These are phyloP conservation scores for Crioceris asparagi DNA, from an alignment of 2,888 invertebrate species.

Conservation along the genomic window DNA sequence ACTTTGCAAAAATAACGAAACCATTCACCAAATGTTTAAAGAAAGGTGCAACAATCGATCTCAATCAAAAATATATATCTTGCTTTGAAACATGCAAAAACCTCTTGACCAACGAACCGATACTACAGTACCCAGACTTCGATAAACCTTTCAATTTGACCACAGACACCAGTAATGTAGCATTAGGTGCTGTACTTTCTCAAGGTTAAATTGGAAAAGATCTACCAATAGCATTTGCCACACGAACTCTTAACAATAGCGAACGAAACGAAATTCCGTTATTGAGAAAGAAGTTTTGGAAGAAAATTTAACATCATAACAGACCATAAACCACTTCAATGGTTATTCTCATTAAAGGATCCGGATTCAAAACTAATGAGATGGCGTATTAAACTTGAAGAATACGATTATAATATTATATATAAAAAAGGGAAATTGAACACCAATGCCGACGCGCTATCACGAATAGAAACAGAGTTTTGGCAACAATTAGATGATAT, in stretches of 20 bases:
- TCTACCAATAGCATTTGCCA: conserved; percentile 13
- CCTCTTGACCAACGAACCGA: conserved; percentile 14
- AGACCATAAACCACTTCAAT: conserved; percentile 11
- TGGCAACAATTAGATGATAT: conserved; percentile 1
- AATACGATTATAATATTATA: conserved; percentile 8
- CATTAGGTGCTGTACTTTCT: conserved; percentile 19
- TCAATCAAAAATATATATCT: conserved; percentile 8
- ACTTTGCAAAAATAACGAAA: conserved; percentile 17
- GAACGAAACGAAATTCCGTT: conserved; percentile 11
- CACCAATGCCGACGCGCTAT: conserved; percentile 11
- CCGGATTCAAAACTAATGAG: conserved; percentile 10
- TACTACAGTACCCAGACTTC: conserved; percentile 21
- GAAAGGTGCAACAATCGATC: conserved; percentile 12
- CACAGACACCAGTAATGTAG: conserved; percentile 19
- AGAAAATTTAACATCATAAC: too few species aligned
- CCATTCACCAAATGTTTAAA: conserved; percentile 14
- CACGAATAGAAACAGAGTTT: conserved; percentile 5
- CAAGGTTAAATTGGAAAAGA: conserved; percentile 17
- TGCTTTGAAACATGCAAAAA: conserved; percentile 15
- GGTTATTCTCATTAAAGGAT: too few species aligned
- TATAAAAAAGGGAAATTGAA: conserved; percentile 12
- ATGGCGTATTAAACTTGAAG: conserved; percentile 11
- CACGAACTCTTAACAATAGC: conserved; percentile 2
- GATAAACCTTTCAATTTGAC: conserved; percentile 19
- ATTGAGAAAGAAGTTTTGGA: conserved; percentile 19